phyloP scores from a whole-genome alignment of 2,113 vertebrate genomes.

The Trachemys scripta region DNA sequence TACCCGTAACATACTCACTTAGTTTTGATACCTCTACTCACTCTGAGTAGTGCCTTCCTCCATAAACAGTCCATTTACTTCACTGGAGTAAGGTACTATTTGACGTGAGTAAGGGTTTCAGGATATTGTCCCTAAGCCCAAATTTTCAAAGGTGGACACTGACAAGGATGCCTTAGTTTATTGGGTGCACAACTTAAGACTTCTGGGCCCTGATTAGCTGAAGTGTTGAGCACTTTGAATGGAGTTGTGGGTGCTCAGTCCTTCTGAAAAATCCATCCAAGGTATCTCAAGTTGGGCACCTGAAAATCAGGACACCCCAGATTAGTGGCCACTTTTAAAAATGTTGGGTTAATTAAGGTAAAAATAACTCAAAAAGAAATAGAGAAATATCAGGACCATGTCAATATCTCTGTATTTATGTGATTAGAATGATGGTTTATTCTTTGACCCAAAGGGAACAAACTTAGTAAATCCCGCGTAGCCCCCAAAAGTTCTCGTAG shows the following conservation, averaged over 20 bases:
- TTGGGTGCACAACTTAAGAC: background rate
- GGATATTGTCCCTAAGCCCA: background rate
- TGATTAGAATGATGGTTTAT: background rate
- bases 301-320: background rate
- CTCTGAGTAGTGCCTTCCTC: background rate
- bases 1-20: background rate
- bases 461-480: background rate
- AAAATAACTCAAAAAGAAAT: background rate
- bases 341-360: background rate
- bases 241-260: background rate
- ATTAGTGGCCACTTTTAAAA: background rate
- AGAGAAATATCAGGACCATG: background rate
- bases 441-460: background rate
- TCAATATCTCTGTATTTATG: background rate
- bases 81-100: background rate
- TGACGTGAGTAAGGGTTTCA: background rate
- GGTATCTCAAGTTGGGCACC: background rate
- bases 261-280: background rate
- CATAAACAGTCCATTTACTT: background rate
- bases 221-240: background rate
- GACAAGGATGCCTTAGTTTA: background rate
- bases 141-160: background rate
- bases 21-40: background rate
- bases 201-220: fast-evolving
- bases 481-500: fast-evolving